Evolutionary conservation across 2,113 vertebrate species (phyloP).

Genomic region (Proteles cristata): DNA sequence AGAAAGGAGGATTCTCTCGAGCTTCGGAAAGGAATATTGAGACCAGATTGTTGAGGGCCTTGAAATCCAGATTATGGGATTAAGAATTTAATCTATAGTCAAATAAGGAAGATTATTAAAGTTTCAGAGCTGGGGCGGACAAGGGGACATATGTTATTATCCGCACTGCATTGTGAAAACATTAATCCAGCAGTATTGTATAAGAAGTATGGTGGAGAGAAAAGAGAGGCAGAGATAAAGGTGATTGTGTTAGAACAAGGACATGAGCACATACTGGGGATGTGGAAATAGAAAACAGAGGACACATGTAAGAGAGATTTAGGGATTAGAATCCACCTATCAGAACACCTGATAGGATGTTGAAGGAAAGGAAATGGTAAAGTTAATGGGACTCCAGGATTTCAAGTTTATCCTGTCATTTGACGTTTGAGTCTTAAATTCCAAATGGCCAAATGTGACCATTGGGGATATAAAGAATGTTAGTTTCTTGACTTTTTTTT

Average conservation of each 20-base stretch:
- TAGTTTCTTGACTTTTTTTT: neutral
- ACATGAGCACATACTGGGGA: neutral
- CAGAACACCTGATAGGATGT: neutral
- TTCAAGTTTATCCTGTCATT: conserved; percentile 40
- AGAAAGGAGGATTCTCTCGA: conserved; percentile 23
- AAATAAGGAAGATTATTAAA: conserved; percentile 15
- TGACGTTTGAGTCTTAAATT: conserved; percentile 42
- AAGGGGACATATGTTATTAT: neutral
- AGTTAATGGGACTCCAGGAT: neutral
- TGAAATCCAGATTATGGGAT: conserved; percentile 37
- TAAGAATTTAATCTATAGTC: conserved; percentile 48
- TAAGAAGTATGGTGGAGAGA: neutral
- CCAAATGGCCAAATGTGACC: conserved; percentile 14
- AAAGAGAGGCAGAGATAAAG: neutral
- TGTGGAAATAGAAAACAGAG: conserved; percentile 22
- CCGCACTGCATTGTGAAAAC: conserved; percentile 9
- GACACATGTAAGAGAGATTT: neutral
- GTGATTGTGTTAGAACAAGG: neutral
- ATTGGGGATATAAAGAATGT: neutral
- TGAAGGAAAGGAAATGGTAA: neutral
- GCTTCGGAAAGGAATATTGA: conserved; percentile 8
- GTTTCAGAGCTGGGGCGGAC: conserved; percentile 28
- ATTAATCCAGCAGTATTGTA: neutral
- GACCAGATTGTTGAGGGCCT: neutral
- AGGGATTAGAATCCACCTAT: neutral